phyloP scores from a whole-genome alignment of 2,113 vertebrate species.

The Gasterosteus aculeatus region DNA sequence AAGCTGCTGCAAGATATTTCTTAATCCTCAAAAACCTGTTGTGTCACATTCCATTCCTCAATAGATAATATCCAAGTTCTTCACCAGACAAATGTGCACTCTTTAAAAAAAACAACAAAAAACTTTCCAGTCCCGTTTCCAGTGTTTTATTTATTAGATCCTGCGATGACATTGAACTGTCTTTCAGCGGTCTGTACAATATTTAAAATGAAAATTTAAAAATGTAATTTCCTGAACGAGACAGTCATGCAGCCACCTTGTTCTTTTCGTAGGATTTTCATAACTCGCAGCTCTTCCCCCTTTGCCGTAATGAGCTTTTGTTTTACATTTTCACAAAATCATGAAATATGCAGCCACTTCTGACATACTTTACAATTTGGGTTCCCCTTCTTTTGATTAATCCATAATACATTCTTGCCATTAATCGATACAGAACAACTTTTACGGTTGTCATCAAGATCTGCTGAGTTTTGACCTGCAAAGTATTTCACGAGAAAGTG shows the following conservation, averaged over 20 bases:
- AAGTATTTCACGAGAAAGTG: conserved; percentile 9
- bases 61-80: not conserved
- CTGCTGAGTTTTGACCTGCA: conserved; percentile 26
- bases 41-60: not conserved
- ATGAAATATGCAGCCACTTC: conserved; percentile 46
- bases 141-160: not conserved
- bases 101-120: not conserved
- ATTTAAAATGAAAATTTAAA: conserved; percentile 18
- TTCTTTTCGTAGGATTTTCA: conserved; percentile 21
- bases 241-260: not conserved
- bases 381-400: conserved; percentile 24
- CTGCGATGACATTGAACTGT: conserved; percentile 1
- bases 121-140: conserved; percentile 6
- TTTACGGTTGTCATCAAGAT: conserved; percentile 24
- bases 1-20: not conserved
- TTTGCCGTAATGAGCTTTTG: conserved; percentile 33
- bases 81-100: not conserved
- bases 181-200: not conserved
- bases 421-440: conserved; percentile 42
- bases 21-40: not conserved
- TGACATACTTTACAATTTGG: conserved; percentile 33
- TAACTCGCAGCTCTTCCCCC: conserved; percentile 22
- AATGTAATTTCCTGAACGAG: conserved; percentile 16
- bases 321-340: conserved; percentile 8
- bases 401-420: conserved; percentile 45